Evolutionary conservation across 2,113 vertebrate species (phyloP), one percentile per base, ranked within the genome.

Genomic region (Barbus barbus): DNA sequence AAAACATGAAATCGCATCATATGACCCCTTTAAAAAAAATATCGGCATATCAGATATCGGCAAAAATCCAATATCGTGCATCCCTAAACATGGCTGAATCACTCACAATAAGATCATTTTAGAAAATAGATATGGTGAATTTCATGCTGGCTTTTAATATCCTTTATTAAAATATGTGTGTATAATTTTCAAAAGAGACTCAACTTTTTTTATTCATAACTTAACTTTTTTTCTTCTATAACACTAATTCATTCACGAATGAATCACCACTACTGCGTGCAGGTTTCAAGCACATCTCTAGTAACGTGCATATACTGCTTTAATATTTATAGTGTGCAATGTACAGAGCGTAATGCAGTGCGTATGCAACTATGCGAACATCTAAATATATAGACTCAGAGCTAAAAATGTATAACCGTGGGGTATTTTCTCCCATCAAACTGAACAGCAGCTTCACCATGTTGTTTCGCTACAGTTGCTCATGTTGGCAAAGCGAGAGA

Each of bases 381-480:
- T 31, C 78, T 80, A 80, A 80, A 65, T 80, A 31, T 80, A 80
- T 22, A 46, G 24, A 65, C 38, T 46, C 18, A 0, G 60, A 80
- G 60, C 60, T 65, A 80, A 67, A 80, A 65, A 28, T 67, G 60
- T 13, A 67, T 31, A 80, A 80, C 58, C 24, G 9, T 46, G 16
- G 24, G 36, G 8, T 46, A 65, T 65, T 65, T 65, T 79, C 58
- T 46, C 58, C 60, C 60, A 67, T 20, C 38, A 5, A 65, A 80
- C 26, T 7, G 26, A 65, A 33, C 41, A 80, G 78, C 9, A 67
- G 60, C 78, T 46, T 67, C n/a, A 65, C 63, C 65, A 51, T 71
- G 79, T 69, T 81, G 79, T 81, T 60, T 80, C n/a, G 24, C 46
- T 61, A 79, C 53, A 46, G 76, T 48, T 7, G 14, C 53, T 85